A percentile compares a stretch with the other conserved stretches of the same genome.
Evolutionary conservation across 2,113 vertebrate genomes (phyloP).

Genomic region (Alethe diademata): DNA sequence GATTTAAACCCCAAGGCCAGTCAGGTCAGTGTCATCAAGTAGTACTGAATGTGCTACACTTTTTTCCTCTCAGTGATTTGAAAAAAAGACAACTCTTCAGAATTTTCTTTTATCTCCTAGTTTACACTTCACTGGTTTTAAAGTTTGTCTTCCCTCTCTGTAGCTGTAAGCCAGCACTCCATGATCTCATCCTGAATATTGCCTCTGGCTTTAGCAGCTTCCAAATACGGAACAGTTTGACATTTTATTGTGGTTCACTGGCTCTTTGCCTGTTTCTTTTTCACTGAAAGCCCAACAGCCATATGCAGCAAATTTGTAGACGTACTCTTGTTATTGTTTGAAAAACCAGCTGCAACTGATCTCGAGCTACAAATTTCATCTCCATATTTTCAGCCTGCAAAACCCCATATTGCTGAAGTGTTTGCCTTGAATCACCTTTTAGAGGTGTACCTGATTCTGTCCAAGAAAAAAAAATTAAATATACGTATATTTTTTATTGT

Average conservation of each 20-base stretch:
- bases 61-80: neutral
- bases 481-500: neutral
- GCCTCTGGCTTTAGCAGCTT: conserved; percentile 44
- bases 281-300: conserved; percentile 17
- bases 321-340: conserved; percentile 1
- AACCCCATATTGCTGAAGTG: neutral
- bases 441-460: neutral
- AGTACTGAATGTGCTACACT: neutral
- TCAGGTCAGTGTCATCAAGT: neutral
- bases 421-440: neutral
- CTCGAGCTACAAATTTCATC: neutral
- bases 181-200: conserved; percentile 43
- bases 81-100: neutral
- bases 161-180: neutral
- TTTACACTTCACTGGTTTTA: neutral
- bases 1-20: neutral
- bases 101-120: neutral
- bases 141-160: neutral
- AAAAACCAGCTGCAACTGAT: conserved; percentile 22
- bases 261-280: conserved; percentile 4
- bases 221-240: conserved; percentile 55
- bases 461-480: neutral
- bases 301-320: conserved; percentile 15
- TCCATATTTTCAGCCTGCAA: neutral
- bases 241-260: conserved; percentile 52